Evolutionary conservation across 2,797 vertebrate genomes (phyloP).

Genomic region (Argya squamiceps): DNA sequence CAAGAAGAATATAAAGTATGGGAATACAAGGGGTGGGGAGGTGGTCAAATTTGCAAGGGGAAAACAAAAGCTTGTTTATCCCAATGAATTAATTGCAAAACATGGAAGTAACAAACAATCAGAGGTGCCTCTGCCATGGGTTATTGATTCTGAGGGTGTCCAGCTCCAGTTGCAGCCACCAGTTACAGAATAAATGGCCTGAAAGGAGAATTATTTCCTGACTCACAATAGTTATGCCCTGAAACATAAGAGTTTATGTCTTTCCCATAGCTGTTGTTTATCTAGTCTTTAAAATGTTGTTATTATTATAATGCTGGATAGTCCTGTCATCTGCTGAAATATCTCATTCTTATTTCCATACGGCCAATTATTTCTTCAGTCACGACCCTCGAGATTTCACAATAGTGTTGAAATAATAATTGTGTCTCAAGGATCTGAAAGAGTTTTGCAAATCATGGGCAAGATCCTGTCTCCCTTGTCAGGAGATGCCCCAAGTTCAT

Average conservation of each 20-base stretch:
- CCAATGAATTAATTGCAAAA: conserved; percentile 10
- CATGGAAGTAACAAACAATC: conserved; percentile 17
- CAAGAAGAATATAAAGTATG: conserved; percentile 54
- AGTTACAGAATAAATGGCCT: background rate
- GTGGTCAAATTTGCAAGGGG: background rate
- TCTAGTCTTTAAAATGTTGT: conserved; percentile 16
- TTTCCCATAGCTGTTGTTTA: conserved; percentile 44
- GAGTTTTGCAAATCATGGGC: background rate
- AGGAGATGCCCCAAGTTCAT: background rate
- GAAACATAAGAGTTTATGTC: background rate
- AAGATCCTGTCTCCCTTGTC: background rate
- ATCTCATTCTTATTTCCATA: background rate
- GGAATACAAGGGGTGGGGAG: conserved; percentile 40
- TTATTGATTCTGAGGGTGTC: background rate
- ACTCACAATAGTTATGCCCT: background rate
- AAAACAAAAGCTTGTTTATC: conserved; percentile 53
- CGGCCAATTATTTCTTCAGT: background rate
- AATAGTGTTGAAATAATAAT: background rate
- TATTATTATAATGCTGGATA: background rate
- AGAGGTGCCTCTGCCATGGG: background rate
- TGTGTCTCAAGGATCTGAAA: background rate
- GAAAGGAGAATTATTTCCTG: background rate
- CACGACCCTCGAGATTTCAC: background rate
- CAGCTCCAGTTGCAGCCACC: background rate
- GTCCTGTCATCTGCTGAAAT: background rate